Percentiles rank a stretch among this genome's conserved stretches.
Conservation (phyloP, 2,888 invertebrate genomes). For the Esperia sulphurella region DNA sequence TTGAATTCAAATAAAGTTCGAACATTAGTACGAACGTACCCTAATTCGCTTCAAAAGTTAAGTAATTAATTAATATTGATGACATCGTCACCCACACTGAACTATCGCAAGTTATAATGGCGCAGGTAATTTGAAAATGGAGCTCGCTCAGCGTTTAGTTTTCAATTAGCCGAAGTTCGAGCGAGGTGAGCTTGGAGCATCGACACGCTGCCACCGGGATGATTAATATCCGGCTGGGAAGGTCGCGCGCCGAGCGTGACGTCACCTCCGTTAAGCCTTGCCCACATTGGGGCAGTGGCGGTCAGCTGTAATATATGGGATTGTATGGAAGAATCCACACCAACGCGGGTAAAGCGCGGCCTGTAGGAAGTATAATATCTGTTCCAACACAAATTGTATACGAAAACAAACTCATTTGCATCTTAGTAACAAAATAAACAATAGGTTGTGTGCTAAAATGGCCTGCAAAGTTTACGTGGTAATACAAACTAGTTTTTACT, state of each 20-base stretch:
- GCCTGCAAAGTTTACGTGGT: too few relatives aligned
- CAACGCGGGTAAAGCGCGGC: too few relatives aligned
- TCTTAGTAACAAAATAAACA: too few relatives aligned
- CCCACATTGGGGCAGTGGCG: background rate
- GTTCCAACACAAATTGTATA: too few relatives aligned
- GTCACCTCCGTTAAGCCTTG: slow-evolving; percentile 59
- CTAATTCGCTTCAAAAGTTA: background rate
- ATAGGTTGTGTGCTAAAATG: too few relatives aligned
- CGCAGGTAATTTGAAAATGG: slow-evolving; percentile 6
- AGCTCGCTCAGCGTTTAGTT: slow-evolving; percentile 26
- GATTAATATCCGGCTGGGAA: slow-evolving; percentile 75
- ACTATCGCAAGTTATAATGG: slow-evolving; percentile 3
- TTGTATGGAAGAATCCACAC: too few relatives aligned
- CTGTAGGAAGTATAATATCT: too few relatives aligned
- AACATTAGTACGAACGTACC: too few relatives aligned
- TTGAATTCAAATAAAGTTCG: too few relatives aligned
- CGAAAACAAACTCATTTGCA: too few relatives aligned
- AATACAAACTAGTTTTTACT: too few relatives aligned
- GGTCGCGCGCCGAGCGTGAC: slow-evolving; percentile 59
- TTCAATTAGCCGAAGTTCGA: slow-evolving; percentile 46
- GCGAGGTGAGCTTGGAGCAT: slow-evolving; percentile 15
- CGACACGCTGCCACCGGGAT: slow-evolving; percentile 48
- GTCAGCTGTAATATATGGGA: too few relatives aligned
- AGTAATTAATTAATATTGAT: background rate
- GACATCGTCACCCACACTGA: background rate